These are phyloP conservation scores for Pyrrhosoma nymphula DNA, from an alignment of 2,888 invertebrate species.

Conservation along the genomic window DNA sequence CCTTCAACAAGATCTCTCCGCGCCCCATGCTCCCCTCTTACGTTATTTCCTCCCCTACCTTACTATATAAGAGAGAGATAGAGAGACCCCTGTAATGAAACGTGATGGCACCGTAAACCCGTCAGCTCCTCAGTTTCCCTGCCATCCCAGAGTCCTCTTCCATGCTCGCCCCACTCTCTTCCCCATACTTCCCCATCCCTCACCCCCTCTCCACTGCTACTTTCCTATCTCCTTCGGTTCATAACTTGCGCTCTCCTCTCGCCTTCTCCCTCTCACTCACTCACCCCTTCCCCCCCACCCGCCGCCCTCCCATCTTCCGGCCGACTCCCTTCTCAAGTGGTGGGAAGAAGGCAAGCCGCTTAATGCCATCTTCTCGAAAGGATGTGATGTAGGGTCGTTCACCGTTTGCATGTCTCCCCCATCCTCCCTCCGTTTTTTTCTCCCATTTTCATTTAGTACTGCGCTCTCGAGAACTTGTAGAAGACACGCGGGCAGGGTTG, in stretches of 20 bases:
- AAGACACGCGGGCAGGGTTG: background rate
- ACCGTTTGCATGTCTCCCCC: constrained; percentile 17
- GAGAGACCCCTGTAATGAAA: constrained; percentile 51
- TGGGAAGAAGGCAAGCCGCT: background rate
- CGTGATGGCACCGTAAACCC: constrained; percentile 66
- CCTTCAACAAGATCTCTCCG: constrained; percentile 52
- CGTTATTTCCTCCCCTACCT: background rate
- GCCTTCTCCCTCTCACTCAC: background rate
- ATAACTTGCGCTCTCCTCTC: background rate
- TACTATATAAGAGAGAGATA: background rate
- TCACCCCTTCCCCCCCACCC: background rate
- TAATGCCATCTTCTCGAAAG: background rate
- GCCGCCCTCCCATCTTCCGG: background rate
- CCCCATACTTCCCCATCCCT: background rate
- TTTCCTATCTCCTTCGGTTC: constrained; percentile 37
- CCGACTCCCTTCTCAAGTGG: background rate
- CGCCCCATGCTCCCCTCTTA: background rate
- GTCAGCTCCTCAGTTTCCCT: constrained; percentile 54
- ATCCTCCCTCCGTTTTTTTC: background rate
- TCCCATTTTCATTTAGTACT: background rate
- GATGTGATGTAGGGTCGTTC: constrained; percentile 16
- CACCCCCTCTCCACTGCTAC: background rate
- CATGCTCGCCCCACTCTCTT: background rate
- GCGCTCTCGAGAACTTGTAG: background rate
- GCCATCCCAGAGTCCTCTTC: background rate